Evolutionary conservation across 1,140 invertebrate species (phyloP).

Genomic region (Mamestra configurata): DNA sequence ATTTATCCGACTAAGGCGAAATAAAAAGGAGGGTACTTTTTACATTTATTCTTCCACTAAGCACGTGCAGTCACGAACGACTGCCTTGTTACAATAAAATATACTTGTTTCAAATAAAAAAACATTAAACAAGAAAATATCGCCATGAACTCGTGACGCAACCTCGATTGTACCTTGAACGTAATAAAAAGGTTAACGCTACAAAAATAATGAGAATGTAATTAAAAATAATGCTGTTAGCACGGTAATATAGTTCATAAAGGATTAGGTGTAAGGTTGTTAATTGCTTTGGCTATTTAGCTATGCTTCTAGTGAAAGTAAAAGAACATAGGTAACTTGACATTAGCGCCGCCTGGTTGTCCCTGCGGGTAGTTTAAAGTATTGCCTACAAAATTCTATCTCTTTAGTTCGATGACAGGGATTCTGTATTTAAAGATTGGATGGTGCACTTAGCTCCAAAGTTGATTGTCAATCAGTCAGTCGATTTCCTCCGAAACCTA

Average conservation of each 20-base stretch:
- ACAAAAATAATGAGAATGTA: conserved; percentile 1
- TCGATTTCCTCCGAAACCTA: too few species aligned
- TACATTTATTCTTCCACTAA: background rate
- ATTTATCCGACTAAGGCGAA: too few species aligned
- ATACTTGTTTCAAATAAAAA: background rate
- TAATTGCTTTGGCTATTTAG: background rate
- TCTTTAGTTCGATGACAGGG: too few species aligned
- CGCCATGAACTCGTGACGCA: background rate
- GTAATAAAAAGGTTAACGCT: background rate
- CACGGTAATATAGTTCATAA: background rate
- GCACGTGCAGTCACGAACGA: conserved; percentile 14
- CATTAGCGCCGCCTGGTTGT: background rate
- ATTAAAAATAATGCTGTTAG: background rate
- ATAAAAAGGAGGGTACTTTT: too few species aligned
- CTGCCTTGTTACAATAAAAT: background rate
- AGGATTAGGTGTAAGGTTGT: background rate
- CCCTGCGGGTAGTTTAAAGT: too few species aligned
- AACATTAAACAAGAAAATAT: conserved; percentile 1
- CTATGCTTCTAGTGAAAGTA: background rate
- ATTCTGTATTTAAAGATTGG: too few species aligned
- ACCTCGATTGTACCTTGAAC: background rate
- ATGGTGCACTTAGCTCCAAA: too few species aligned
- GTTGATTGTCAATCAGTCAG: too few species aligned
- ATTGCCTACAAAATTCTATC: too few species aligned
- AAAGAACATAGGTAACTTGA: background rate